Base-by-base conservation (phyloP, 2,797 vertebrate genomes). In the Muscicapa comitata region DNA sequence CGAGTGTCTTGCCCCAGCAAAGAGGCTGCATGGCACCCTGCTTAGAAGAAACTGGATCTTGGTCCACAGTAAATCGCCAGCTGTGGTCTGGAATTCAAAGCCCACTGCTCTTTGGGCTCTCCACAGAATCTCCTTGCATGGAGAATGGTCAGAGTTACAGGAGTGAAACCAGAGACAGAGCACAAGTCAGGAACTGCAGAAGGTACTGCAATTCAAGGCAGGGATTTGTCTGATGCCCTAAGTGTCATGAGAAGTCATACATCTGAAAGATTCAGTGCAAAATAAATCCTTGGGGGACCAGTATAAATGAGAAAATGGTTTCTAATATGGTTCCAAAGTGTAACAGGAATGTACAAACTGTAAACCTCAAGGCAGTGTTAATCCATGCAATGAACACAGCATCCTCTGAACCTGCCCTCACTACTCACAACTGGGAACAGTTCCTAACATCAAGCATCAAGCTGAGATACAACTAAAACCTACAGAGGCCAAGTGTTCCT, bases 21-120 rank as follows among this genome's bases (percentile, higher is more conserved):
- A 93, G 91, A 5, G 6, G 88, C 88, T 76, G 77, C 42, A 24
- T 10, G 76, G 91, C 91, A 94, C 93, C 79, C 94, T 62, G 86
- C 75, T 88, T 29, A 86, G 89, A 89, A 91, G 87, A 91, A 95
- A 91, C 59, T 91, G 91, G 94, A 95, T 95, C 87, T 88, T 94
- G 95, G 95, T 95, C 91, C 95, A 70, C 87, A 82, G 35, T 43
- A 62, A 84, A 83, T 76, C 0, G 0, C 51, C 93, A 96, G 87
- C 94, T 94, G 94, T 72, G 91, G 82, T 63, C 85, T 76, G 85
- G 81, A 95, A 95, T 93, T 73, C 87, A 88, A 59, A 90, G 79
- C 84, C 40, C 79, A 48, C 85, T 55, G 45, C 31, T 95, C 75
- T 68, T 29, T 9, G 35, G 90, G 89, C 48, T 88, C 73, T 62